These are phyloP conservation scores for Myripristis murdjan DNA, from an alignment of 2,797 vertebrate species.

Conservation along the genomic window DNA sequence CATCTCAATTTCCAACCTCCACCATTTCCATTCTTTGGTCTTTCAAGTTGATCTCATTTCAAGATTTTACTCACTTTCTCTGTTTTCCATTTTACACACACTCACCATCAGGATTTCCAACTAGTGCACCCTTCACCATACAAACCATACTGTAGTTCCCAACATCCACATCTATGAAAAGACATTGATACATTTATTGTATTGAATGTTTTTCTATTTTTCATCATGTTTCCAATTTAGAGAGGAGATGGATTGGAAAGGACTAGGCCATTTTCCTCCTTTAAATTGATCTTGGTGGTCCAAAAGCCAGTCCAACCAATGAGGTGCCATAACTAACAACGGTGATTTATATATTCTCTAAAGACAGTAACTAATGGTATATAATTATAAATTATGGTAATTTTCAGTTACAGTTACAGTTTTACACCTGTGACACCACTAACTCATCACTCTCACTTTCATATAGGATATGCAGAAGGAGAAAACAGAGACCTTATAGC, in stretches of 20 bases:
- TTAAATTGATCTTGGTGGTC: conserved; percentile 34
- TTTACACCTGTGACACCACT: not conserved
- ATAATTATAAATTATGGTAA: not conserved
- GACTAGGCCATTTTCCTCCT: conserved; percentile 10
- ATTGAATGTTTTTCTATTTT: conserved; percentile 62
- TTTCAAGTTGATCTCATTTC: conserved; percentile 23
- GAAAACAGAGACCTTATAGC: not conserved
- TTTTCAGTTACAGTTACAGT: not conserved
- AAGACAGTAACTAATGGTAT: not conserved
- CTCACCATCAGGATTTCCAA: conserved; percentile 41
- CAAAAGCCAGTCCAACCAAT: conserved; percentile 28
- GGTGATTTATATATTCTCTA: conserved; percentile 6
- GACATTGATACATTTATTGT: conserved; percentile 54
- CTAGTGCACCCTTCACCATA: conserved; percentile 50
- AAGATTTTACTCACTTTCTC: not conserved
- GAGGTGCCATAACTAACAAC: not conserved
- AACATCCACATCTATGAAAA: conserved; percentile 58
- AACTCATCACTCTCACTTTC: not conserved
- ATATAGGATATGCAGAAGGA: not conserved
- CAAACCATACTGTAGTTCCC: conserved; percentile 44
- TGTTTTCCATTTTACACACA: conserved; percentile 56
- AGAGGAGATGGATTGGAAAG: conserved; percentile 47
- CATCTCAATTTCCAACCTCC: conserved; percentile 42
- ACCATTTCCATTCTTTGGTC: conserved; percentile 63
- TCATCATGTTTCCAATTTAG: conserved; percentile 69